phyloP scores from a whole-genome alignment of 2,888 invertebrate species.

The Apodemia duryi region DNA sequence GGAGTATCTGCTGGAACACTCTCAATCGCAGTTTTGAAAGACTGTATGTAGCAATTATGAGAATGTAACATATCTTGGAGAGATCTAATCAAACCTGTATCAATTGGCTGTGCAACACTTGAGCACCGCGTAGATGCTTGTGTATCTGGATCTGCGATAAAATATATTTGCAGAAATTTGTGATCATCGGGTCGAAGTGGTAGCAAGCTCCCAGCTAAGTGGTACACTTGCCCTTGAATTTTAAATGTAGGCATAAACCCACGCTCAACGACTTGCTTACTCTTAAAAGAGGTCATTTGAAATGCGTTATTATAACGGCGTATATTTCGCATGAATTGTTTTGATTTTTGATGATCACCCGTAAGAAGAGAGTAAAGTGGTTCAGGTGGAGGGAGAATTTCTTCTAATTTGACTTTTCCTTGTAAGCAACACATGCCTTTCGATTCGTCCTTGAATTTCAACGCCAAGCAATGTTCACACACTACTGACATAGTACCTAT shows the following conservation, averaged over 20 bases:
- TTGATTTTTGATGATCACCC: conserved; percentile 31
- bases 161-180: conserved; percentile 33
- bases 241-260: conserved; percentile 34
- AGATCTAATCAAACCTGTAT: conserved; percentile 30
- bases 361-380: conserved; percentile 32
- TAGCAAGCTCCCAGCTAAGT: conserved; percentile 30
- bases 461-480: conserved; percentile 32
- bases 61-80: conserved; percentile 34
- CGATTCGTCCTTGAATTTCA: conserved; percentile 30
- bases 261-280: conserved; percentile 30
- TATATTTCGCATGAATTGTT: conserved; percentile 32
- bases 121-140: conserved; percentile 32
- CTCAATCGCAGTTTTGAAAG: conserved; percentile 34
- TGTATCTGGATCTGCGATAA: conserved; percentile 32
- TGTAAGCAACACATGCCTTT: conserved; percentile 30
- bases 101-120: conserved; percentile 31
- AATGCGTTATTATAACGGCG: conserved; percentile 34
- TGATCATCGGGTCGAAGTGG: conserved; percentile 31
- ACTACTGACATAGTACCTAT: conserved; percentile 35
- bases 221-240: conserved; percentile 32
- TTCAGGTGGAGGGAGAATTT: conserved; percentile 31
- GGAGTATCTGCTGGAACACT: conserved; percentile 31
- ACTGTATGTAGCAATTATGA: conserved; percentile 32
- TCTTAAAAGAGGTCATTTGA: conserved; percentile 35
- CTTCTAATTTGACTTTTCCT: conserved; percentile 32